Conservation (phyloP, 1,140 invertebrate species). For the Homarus americanus region DNA sequence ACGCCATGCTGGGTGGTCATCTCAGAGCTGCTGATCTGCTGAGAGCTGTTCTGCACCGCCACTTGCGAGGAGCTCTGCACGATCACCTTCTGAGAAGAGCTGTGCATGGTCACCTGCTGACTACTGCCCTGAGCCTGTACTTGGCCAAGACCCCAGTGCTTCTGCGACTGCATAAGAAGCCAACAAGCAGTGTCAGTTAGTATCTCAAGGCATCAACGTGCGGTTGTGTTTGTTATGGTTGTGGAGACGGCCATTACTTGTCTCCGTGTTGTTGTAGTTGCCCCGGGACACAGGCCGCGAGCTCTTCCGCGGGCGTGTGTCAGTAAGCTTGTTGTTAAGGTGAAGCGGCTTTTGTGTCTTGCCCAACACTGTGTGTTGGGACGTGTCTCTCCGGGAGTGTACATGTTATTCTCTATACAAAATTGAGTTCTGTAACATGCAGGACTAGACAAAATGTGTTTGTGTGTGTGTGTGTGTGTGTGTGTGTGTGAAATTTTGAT, state of each 20-base stretch:
- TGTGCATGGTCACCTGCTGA: slow-evolving; percentile 27
- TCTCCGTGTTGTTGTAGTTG: background rate
- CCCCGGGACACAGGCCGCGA: background rate
- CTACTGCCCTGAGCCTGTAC: slow-evolving; percentile 9
- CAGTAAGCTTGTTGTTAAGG: background rate
- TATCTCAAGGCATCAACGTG: background rate
- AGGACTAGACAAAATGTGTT: background rate
- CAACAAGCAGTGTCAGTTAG: background rate
- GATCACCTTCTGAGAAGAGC: slow-evolving; percentile 21
- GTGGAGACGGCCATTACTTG: background rate
- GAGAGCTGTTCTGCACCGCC: background rate
- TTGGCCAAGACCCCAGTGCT: slow-evolving; percentile 47
- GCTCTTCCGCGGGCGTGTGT: background rate
- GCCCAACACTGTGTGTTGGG: background rate
- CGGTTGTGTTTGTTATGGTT: background rate
- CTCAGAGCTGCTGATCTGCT: background rate
- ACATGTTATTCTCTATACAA: background rate
- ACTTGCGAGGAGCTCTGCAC: background rate
- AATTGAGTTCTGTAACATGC: background rate
- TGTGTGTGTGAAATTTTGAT: background rate
- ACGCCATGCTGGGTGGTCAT: background rate
- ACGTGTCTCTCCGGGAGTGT: background rate
- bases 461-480: background rate
- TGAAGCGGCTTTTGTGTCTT: background rate
- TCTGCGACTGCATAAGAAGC: slow-evolving; percentile 19